Percentiles rank a stretch among this genome's conserved stretches.
Conservation (phyloP, 2,888 invertebrate genomes). For the Aleiodes leptofemur region DNA sequence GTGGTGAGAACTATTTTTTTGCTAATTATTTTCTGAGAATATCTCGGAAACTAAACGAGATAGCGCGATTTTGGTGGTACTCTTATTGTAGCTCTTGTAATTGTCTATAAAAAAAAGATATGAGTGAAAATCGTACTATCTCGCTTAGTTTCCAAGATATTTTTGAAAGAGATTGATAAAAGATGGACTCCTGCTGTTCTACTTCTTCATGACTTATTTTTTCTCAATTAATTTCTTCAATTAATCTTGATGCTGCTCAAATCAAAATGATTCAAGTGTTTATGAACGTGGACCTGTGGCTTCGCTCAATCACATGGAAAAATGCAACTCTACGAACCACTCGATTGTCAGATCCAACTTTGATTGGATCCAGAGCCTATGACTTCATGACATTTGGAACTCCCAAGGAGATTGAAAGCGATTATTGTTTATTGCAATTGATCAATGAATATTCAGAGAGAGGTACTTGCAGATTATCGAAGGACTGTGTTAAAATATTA, state of each 20-base stretch:
- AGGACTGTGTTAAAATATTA: slow-evolving; percentile 59
- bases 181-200: no score
- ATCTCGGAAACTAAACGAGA: no score
- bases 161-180: no score
- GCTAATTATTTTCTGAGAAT: no score
- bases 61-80: no score
- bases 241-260: background rate
- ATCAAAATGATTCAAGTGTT: slow-evolving; percentile 51
- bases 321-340: slow-evolving; percentile 33
- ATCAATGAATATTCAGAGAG: slow-evolving; percentile 37
- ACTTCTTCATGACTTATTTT: no score
- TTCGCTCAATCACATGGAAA: slow-evolving; percentile 59
- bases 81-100: no score
- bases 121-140: no score
- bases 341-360: slow-evolving; percentile 13
- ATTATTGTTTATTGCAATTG: slow-evolving; percentile 61
- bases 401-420: slow-evolving; percentile 64
- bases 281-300: slow-evolving; percentile 63
- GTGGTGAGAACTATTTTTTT: no score
- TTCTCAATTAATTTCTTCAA: background rate
- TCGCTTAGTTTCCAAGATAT: no score
- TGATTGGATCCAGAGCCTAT: slow-evolving; percentile 39
- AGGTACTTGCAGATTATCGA: slow-evolving; percentile 54
- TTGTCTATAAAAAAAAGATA: no score
- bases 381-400: slow-evolving; percentile 59